Base-by-base conservation (phyloP, 2,888 invertebrate species). In the Psylliodes chrysocephalus region DNA sequence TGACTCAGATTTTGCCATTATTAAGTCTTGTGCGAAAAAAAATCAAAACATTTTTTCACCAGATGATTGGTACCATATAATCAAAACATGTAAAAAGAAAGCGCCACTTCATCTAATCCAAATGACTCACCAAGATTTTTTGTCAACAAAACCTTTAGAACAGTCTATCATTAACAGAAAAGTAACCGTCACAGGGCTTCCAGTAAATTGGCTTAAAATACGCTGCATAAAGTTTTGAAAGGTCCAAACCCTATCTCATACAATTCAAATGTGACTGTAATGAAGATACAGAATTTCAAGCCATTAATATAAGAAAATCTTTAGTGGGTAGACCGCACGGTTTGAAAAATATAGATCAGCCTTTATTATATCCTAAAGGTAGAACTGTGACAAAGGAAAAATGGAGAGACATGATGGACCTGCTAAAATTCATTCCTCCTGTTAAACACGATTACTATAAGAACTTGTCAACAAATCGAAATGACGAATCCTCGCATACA, bases 341-440 rank as follows among this genome's bases (percentile, higher is more conserved):
- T n/a, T n/a, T n/a, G n/a, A n/a, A n/a, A n/a, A n/a, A 35, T 35
- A 35, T 35, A 35, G 35, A 35, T 35, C 35, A 35, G 35, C 35
- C 35, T 35, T 35, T 35, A n/a, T 35, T 35, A 35, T 35, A n/a
- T n/a, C n/a, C 35, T 35, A 35, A 35, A 35, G 35, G 35, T 35
- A 35, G 35, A 35, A 35, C 35, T 35, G 35, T 35, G 35, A 35
- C 35, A 35, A 35, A 35, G 35, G 35, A 35, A 35, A 35, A 35
- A 35, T 35, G 35, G 35, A 35, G 35, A 35, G 35, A 35, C 35
- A 35, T 35, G 35, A 35, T 35, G 35, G 35, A 35, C 35, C n/a
- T 35, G 35, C 35, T 35, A 35, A 35, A 35, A 35, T 35, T 35
- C 35, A 35, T 35, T 35, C 35, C n/a, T 35, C 35, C 35, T 35